A percentile compares a stretch with the other conserved stretches of the same genome.
phyloP scores from a whole-genome alignment of 2,113 vertebrate species.

The Leucopsar rothschildi region DNA sequence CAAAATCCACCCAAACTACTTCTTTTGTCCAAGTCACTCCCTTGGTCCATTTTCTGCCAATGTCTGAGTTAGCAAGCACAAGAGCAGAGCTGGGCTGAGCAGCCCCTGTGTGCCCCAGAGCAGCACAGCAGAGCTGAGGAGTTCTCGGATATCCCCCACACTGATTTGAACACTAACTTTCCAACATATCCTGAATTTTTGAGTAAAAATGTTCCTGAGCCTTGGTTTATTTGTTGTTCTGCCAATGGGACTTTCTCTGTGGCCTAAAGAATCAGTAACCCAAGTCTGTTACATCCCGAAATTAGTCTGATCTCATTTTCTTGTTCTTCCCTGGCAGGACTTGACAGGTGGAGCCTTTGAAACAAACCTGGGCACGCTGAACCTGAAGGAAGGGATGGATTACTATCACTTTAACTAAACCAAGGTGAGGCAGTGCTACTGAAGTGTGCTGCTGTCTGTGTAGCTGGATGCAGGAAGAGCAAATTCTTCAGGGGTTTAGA shows the following conservation, averaged over 20 bases:
- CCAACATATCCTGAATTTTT: neutral
- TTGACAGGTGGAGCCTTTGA: slow-evolving; percentile 89
- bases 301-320: neutral
- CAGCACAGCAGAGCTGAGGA: neutral
- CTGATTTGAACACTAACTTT: neutral
- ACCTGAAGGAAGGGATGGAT: slow-evolving; percentile 81
- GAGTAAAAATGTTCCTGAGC: neutral
- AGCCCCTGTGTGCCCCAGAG: neutral
- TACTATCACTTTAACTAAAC: slow-evolving; percentile 77
- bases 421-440: neutral
- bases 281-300: neutral
- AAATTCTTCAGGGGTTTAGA: neutral
- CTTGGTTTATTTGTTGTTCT: neutral
- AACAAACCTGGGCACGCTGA: slow-evolving; percentile 78
- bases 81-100: neutral
- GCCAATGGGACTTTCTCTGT: neutral
- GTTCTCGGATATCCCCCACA: rapidly evolving
- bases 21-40: neutral
- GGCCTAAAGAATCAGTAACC: neutral
- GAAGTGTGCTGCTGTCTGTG: neutral
- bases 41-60: neutral
- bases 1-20: neutral
- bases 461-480: neutral
- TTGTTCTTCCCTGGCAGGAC: slow-evolving; percentile 72
- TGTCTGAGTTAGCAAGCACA: neutral